Evolutionary conservation across 2,113 vertebrate genomes (phyloP).

Genomic region (Alexandromys fortis): DNA sequence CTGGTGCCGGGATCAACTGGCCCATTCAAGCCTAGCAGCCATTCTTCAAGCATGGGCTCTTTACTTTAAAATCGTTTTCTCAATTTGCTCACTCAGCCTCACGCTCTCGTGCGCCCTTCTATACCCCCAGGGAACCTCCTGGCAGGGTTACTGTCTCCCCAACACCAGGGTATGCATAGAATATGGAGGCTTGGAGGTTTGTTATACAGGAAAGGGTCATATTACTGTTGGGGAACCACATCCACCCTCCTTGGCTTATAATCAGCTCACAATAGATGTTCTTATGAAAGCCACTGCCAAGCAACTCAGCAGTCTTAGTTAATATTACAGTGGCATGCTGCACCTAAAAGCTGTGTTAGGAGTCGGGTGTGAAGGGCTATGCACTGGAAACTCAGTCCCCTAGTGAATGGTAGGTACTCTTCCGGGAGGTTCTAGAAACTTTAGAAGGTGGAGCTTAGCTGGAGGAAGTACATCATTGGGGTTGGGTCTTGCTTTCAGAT

Average conservation of each 20-base stretch:
- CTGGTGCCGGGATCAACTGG: rapidly evolving
- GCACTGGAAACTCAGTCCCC: too few relatives aligned
- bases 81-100: background rate
- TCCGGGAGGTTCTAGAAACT: background rate
- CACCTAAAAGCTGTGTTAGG: background rate
- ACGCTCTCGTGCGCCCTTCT: background rate
- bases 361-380: background rate
- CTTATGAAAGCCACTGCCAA: background rate
- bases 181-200: background rate
- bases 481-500: background rate
- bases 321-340: background rate
- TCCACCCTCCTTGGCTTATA: background rate
- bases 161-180: background rate
- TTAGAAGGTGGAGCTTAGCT: too few relatives aligned
- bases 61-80: background rate
- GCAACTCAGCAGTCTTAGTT: background rate
- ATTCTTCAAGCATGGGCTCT: background rate
- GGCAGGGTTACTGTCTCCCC: background rate
- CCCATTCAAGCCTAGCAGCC: background rate
- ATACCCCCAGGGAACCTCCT: too few relatives aligned
- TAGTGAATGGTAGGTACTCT: background rate
- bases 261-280: background rate
- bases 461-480: background rate
- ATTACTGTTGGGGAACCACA: background rate
- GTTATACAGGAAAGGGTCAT: background rate